Evolutionary conservation across 53 echinoderm and acorn worm genomes (phyloP).

Genomic region (Astropecten irregularis): DNA sequence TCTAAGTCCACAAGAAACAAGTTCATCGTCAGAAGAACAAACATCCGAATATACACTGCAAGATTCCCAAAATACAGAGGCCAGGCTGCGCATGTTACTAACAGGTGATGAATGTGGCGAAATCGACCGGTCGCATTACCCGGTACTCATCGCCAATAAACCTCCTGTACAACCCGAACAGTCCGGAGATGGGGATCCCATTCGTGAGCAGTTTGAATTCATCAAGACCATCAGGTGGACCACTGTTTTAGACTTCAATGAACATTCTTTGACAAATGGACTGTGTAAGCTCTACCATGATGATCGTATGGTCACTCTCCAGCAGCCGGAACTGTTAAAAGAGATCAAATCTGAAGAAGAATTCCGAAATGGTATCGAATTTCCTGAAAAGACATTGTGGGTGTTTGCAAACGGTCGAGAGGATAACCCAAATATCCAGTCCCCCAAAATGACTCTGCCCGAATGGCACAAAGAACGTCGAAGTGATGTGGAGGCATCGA

Average conservation of each 20-base stretch:
- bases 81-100: constrained; percentile 60
- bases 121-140: constrained; percentile 63
- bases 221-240: constrained; percentile 62
- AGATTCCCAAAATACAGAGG: constrained; percentile 2
- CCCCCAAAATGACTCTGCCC: background rate
- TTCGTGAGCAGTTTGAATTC: constrained; percentile 38
- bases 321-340: constrained; percentile 59
- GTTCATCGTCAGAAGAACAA: background rate
- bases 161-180: background rate
- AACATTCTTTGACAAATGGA: constrained; percentile 52
- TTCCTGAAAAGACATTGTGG: constrained; percentile 70
- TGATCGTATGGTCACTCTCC: constrained; percentile 51
- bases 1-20: background rate
- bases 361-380: constrained; percentile 7
- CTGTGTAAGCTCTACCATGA: constrained; percentile 51
- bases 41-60: background rate
- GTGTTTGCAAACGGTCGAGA: constrained; percentile 73
- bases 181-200: background rate
- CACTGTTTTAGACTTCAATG: constrained; percentile 70
- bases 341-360: constrained; percentile 40
- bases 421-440: constrained; percentile 18
- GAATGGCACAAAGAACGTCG: constrained; percentile 65
- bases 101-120: constrained; percentile 53
- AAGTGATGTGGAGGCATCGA: constrained; percentile 55
- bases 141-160: constrained; percentile 68